Percentiles rank a stretch among this genome's conserved stretches.
phyloP scores from a whole-genome alignment of 2,888 invertebrate genomes.

The Hirtodrosophila alboralis region DNA sequence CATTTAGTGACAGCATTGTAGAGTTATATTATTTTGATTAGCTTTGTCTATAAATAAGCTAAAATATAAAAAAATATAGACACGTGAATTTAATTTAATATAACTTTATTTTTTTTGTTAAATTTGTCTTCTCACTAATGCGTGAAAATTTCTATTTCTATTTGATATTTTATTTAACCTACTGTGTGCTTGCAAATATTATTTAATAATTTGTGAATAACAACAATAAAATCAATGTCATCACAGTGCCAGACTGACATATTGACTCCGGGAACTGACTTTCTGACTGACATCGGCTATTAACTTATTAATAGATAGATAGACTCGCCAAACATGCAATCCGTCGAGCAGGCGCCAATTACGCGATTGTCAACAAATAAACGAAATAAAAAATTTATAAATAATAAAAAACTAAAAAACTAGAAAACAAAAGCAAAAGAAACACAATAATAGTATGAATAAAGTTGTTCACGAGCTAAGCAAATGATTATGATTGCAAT shows the following conservation, averaged over 20 bases:
- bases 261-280: conserved; percentile 18
- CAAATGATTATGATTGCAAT: too few relatives aligned
- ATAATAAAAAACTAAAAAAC: conserved; percentile 30
- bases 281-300: conserved; percentile 27
- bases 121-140: too few relatives aligned
- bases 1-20: too few relatives aligned
- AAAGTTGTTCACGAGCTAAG: conserved; percentile 23
- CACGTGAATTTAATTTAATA: too few relatives aligned
- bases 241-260: conserved; percentile 26
- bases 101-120: too few relatives aligned
- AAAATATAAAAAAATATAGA: too few relatives aligned
- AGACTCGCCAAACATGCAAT: conserved; percentile 46
- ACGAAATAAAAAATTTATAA: too few relatives aligned
- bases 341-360: conserved; percentile 52
- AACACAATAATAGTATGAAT: conserved; percentile 19
- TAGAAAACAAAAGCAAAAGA: conserved; percentile 8
- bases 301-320: conserved; percentile 47
- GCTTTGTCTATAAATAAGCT: too few relatives aligned
- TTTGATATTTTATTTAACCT: conserved; percentile 8
- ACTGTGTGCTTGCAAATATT: conserved; percentile 13
- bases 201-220: conserved; percentile 8
- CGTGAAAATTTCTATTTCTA: background rate
- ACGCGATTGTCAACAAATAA: conserved; percentile 65
- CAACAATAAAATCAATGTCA: conserved; percentile 10
- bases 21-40: too few relatives aligned